Conservation (phyloP, 2,113 vertebrate species). For the Bujurquina vittata region DNA sequence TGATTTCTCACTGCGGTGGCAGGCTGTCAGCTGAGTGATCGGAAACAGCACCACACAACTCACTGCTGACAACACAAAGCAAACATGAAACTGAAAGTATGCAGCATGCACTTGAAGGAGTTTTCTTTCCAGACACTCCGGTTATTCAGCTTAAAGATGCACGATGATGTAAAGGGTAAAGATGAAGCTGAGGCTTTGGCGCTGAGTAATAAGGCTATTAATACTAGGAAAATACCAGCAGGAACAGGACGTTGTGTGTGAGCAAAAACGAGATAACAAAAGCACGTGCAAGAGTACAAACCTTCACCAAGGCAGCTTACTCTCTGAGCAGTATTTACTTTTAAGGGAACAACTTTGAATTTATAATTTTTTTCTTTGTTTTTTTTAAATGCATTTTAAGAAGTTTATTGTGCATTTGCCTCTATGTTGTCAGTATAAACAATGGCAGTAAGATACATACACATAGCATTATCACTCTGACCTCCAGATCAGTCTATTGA, state of each 20-base stretch:
- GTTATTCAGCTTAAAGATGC: neutral
- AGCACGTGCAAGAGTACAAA: too few species aligned
- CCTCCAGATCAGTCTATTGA: too few species aligned
- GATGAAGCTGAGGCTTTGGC: neutral
- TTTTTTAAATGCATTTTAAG: too few species aligned
- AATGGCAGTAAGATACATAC: too few species aligned
- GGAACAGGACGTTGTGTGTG: neutral
- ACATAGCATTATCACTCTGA: too few species aligned
- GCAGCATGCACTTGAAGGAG: neutral
- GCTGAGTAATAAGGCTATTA: neutral
- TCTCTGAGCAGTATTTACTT: too few species aligned
- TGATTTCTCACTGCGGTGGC: neutral
- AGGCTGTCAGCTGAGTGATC: conserved; percentile 11
- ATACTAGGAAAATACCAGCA: neutral
- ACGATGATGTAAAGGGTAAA: neutral
- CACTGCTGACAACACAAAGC: neutral
- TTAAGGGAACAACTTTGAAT: too few species aligned
- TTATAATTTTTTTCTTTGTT: too few species aligned
- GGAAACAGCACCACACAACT: conserved; percentile 14
- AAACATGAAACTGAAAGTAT: neutral
- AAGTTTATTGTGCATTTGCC: too few species aligned
- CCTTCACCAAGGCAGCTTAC: too few species aligned
- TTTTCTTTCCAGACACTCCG: neutral
- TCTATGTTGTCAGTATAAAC: too few species aligned
- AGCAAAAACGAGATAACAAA: neutral